phyloP scores from a whole-genome alignment of 2,113 vertebrate genomes.

The Sinocyclocheilus rhinocerous region DNA sequence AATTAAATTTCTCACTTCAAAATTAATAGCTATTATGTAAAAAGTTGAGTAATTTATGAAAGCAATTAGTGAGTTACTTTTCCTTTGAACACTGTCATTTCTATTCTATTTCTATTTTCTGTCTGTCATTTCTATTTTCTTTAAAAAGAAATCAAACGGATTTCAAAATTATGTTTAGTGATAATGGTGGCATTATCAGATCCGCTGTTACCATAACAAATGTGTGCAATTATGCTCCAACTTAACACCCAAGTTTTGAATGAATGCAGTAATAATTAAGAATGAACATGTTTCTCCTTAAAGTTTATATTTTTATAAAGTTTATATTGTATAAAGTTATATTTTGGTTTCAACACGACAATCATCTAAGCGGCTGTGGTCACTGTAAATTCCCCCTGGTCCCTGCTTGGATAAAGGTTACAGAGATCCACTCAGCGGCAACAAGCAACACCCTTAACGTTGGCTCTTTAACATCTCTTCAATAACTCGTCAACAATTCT shows the following conservation, averaged over 20 bases:
- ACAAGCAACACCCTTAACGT: constrained; percentile 35
- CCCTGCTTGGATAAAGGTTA: constrained; percentile 27
- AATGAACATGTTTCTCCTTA: background rate
- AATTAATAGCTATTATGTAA: background rate
- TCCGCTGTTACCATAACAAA: background rate
- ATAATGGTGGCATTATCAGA: background rate
- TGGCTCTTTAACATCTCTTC: constrained; percentile 39
- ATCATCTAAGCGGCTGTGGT: background rate
- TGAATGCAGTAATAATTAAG: background rate
- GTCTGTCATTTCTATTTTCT: too few species aligned
- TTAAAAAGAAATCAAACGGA: background rate
- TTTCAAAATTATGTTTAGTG: constrained; percentile 49
- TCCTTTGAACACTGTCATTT: background rate
- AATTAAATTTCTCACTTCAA: background rate
- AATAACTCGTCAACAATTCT: constrained; percentile 48
- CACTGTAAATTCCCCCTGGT: constrained; percentile 17
- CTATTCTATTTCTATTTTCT: too few species aligned
- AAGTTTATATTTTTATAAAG: background rate
- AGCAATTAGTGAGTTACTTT: background rate
- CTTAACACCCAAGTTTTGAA: background rate
- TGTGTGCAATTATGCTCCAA: background rate
- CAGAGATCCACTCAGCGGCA: constrained; percentile 36
- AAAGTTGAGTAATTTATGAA: background rate
- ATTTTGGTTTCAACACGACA: background rate
- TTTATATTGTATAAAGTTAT: too few species aligned